phyloP scores from a whole-genome alignment of 2,888 invertebrate genomes.

The Mechanitis messenoides region DNA sequence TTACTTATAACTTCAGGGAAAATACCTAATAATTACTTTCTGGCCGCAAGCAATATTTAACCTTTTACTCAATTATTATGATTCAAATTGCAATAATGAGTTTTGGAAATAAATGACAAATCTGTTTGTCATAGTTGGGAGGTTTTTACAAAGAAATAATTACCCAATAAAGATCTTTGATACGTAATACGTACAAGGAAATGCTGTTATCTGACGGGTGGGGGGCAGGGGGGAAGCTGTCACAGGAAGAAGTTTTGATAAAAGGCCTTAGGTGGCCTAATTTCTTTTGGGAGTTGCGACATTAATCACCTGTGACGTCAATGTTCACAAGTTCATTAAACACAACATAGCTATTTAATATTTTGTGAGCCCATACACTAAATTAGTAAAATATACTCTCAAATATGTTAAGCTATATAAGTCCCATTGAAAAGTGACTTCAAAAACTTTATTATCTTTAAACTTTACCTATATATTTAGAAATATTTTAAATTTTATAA shows the following conservation, averaged over 20 bases:
- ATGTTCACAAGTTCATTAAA: conserved; percentile 15
- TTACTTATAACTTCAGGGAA: conserved; percentile 27
- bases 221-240: conserved; percentile 25
- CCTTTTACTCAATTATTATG: conserved; percentile 10
- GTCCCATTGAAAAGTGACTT: background rate
- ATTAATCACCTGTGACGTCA: conserved; percentile 19
- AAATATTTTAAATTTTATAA: too few species aligned
- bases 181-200: conserved; percentile 39
- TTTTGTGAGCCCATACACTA: background rate
- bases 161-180: conserved; percentile 44
- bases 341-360: conserved; percentile 14
- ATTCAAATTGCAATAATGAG: conserved; percentile 4
- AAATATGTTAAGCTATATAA: background rate
- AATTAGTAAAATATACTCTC: conserved; percentile 1
- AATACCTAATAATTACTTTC: conserved; percentile 26
- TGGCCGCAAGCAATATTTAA: background rate
- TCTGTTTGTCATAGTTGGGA: conserved; percentile 43
- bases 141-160: conserved; percentile 42
- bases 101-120: conserved; percentile 34
- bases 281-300: conserved; percentile 23
- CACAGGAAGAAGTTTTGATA: conserved; percentile 29
- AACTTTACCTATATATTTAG: too few species aligned
- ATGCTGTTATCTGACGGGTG: conserved; percentile 36
- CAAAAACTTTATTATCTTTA: background rate
- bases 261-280: conserved; percentile 26